phyloP scores from a whole-genome alignment of 2,797 vertebrate species.

The Cercopithecus neglectus region DNA sequence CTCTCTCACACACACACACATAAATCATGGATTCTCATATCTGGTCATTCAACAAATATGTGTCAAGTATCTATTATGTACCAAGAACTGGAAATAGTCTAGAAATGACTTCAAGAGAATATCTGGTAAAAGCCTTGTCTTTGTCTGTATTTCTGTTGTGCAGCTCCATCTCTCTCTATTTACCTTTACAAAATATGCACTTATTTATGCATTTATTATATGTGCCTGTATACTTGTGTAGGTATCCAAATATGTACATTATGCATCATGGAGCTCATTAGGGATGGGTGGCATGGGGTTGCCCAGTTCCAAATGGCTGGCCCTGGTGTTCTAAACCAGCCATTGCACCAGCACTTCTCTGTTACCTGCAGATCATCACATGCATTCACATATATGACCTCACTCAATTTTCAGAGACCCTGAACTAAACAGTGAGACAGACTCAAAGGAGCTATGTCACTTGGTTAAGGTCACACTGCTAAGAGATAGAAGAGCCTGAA shows the following conservation, averaged over 20 bases:
- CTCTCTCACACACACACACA: neutral
- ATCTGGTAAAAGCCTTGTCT: neutral
- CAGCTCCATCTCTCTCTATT: neutral
- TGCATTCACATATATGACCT: rapidly evolving
- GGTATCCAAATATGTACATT: rapidly evolving
- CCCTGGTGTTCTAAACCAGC: neutral
- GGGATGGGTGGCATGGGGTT: rapidly evolving
- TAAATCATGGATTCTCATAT: neutral
- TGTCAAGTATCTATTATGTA: too few species aligned
- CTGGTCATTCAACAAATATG: neutral
- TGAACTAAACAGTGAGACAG: neutral
- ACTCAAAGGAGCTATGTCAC: neutral
- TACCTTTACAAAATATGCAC: neutral
- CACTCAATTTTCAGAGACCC: neutral
- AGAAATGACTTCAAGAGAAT: neutral
- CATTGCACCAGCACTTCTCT: rapidly evolving
- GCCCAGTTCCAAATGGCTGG: neutral
- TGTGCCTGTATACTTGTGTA: too few species aligned
- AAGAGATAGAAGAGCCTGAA: neutral
- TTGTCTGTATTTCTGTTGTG: neutral
- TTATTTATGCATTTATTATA: too few species aligned
- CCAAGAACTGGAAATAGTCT: neutral
- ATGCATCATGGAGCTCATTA: rapidly evolving
- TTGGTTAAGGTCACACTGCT: neutral
- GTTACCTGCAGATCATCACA: neutral